phyloP scores from a whole-genome alignment of 2,888 invertebrate species.

The Drosophila quinaria region DNA sequence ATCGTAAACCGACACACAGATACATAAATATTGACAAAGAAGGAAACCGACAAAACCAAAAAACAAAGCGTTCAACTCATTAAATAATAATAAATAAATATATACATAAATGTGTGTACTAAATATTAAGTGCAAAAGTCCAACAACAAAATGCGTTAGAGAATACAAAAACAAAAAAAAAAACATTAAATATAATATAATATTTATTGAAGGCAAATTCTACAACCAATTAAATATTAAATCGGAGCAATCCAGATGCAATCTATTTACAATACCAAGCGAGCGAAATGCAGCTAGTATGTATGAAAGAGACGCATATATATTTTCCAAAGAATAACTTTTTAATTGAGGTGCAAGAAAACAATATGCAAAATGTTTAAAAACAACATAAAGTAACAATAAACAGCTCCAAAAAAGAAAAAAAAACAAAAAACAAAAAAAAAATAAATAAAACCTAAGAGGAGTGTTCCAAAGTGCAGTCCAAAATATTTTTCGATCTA shows the following conservation, averaged over 20 bases:
- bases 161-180: conserved; percentile 25
- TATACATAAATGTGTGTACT: conserved; percentile 26
- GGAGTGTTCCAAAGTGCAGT: conserved; percentile 43
- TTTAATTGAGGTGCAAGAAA: conserved; percentile 18
- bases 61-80: conserved; percentile 37
- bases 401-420: conserved; percentile 2
- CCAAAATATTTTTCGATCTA: conserved; percentile 75
- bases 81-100: conserved; percentile 9
- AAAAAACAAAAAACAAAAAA: not conserved
- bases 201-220: conserved; percentile 66
- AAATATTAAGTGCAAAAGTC: conserved; percentile 66
- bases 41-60: not conserved
- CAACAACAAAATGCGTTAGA: conserved; percentile 48
- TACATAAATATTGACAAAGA: conserved; percentile 14
- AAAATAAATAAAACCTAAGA: conserved; percentile 8
- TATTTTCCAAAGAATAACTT: conserved; percentile 33
- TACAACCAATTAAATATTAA: conserved; percentile 33
- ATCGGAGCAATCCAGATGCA: conserved; percentile 63
- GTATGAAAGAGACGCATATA: conserved; percentile 10
- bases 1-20: conserved; percentile 11
- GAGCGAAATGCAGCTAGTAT: not conserved
- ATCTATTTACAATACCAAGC: conserved; percentile 70
- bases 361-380: conserved; percentile 17
- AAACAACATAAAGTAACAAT: not conserved
- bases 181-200: conserved; percentile 20